Percentiles rank a stretch among this genome's conserved stretches.
Conservation (phyloP, 1,140 invertebrate genomes). For the Ceratina japonica region DNA sequence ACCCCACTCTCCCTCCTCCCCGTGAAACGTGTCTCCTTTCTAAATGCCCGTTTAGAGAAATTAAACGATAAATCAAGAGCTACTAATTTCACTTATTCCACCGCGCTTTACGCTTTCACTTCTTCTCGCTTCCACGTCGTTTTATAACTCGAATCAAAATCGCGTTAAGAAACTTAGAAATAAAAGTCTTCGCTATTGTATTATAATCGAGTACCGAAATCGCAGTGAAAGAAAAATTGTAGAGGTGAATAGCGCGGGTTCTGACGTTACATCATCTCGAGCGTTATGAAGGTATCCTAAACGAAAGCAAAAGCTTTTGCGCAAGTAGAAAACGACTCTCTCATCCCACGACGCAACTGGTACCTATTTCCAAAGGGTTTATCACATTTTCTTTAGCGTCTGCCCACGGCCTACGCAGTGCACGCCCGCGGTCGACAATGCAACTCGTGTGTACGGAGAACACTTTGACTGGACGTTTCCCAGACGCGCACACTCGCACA, state of each 20-base stretch:
- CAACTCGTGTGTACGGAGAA: neutral
- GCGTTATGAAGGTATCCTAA: neutral
- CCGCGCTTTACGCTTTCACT: no score
- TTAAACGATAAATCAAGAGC: no score
- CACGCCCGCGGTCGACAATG: conserved; percentile 1
- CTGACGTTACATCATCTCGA: neutral
- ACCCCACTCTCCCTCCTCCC: no score
- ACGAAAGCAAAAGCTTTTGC: no score
- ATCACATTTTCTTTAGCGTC: conserved; percentile 12
- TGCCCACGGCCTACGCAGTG: neutral
- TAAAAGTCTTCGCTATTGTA: neutral
- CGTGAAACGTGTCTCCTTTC: neutral
- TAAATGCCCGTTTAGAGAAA: neutral
- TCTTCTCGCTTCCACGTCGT: no score
- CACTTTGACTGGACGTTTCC: conserved; percentile 23
- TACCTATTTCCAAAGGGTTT: neutral
- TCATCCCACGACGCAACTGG: neutral
- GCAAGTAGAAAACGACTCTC: neutral
- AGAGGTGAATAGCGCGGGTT: no score
- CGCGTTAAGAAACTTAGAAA: neutral
- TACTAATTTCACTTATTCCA: no score
- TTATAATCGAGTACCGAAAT: neutral
- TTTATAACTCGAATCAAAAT: no score
- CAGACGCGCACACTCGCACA: neutral
- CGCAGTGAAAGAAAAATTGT: no score